Percentiles rank a stretch among this genome's conserved stretches.
Evolutionary conservation across 1,140 invertebrate genomes (phyloP).

Genomic region (Neuroterus valhalla): DNA sequence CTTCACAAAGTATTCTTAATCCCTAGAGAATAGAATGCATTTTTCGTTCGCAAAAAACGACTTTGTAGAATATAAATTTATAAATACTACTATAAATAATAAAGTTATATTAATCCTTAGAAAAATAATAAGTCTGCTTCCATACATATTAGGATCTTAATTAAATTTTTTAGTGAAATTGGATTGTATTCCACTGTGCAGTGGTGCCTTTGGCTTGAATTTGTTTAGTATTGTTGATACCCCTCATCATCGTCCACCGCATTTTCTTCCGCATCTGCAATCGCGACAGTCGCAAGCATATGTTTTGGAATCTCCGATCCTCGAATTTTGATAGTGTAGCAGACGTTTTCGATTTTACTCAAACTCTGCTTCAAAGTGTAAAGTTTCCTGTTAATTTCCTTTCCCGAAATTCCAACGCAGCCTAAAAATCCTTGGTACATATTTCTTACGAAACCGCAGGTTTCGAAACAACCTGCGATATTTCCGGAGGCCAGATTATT

Average conservation of each 20-base stretch:
- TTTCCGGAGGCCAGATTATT: conserved; percentile 87
- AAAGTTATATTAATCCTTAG: not conserved
- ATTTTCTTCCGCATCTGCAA: conserved; percentile 63
- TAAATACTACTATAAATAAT: conserved; percentile 5
- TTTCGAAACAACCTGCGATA: conserved; percentile 83
- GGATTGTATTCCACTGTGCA: too few species aligned
- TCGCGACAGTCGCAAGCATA: conserved; percentile 79
- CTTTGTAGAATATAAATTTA: not conserved
- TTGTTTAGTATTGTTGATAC: conserved; percentile 61
- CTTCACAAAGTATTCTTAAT: too few species aligned
- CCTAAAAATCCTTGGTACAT: conserved; percentile 84
- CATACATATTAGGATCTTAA: conserved; percentile 31
- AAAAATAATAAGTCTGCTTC: not conserved
- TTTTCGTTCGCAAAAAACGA: too few species aligned
- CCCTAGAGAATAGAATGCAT: too few species aligned
- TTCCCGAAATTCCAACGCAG: conserved; percentile 74
- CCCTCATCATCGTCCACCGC: conserved; percentile 74
- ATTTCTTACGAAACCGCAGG: conserved; percentile 82
- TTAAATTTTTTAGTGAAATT: too few species aligned
- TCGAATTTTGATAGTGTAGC: conserved; percentile 87
- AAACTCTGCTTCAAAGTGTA: conserved; percentile 83
- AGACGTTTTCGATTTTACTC: conserved; percentile 88
- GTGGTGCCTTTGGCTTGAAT: too few species aligned
- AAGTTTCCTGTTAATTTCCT: conserved; percentile 85
- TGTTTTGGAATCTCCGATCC: conserved; percentile 86